These are phyloP conservation scores for Catocala nupta DNA, from an alignment of 2,888 invertebrate genomes.

Conservation along the genomic window DNA sequence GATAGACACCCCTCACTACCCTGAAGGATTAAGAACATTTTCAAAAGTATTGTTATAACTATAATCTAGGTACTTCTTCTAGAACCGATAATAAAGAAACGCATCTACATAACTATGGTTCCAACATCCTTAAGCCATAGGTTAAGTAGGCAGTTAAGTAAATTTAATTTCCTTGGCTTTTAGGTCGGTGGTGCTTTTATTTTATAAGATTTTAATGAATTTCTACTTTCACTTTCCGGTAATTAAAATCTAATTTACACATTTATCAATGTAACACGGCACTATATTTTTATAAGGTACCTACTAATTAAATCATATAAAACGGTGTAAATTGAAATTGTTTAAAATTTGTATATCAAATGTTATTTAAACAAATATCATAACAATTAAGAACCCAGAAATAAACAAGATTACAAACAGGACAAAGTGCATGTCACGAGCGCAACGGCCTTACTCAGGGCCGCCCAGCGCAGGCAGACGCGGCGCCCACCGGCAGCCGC, in stretches of 20 bases:
- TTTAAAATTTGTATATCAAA: too few relatives aligned
- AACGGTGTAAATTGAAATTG: background rate
- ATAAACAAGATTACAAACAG: conserved; percentile 68
- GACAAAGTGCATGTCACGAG: conserved; percentile 85
- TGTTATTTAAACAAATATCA: conserved; percentile 43
- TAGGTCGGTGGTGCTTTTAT: background rate
- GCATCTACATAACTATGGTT: background rate
- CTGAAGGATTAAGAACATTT: background rate
- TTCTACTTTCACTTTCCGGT: conserved; percentile 14
- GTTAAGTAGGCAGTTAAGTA: background rate
- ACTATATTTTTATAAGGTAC: background rate
- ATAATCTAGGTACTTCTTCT: too few relatives aligned
- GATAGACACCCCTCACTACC: conserved; percentile 37
- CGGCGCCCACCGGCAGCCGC: conserved; percentile 73
- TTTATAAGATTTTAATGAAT: background rate
- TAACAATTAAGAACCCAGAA: conserved; percentile 61
- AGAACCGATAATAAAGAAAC: background rate
- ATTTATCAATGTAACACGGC: conserved; percentile 6
- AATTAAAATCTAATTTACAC: conserved; percentile 29
- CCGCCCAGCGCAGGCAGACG: conserved; percentile 80
- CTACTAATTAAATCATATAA: background rate
- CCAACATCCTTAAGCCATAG: background rate
- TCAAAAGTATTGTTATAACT: too few relatives aligned
- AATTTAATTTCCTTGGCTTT: background rate
- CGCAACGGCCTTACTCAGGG: conserved; percentile 85